A percentile compares a stretch with the other conserved stretches of the same genome.
Conservation (phyloP, 2,113 vertebrate genomes). For the Diglossa brunneiventris region DNA sequence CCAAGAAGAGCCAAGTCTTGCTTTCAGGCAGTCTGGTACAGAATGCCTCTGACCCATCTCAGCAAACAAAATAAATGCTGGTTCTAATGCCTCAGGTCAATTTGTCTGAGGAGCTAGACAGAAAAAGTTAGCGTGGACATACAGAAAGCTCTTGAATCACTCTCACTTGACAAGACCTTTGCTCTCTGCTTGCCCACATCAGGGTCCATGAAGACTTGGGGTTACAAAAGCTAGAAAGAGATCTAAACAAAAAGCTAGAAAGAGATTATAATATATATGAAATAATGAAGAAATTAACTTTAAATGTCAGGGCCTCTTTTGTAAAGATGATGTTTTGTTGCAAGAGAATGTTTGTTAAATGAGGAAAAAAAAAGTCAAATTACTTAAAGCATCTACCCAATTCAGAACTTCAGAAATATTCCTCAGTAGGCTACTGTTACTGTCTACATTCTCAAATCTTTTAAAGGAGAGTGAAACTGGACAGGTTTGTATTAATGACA, state of each 20-base stretch:
- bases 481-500: neutral
- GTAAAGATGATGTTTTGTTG: neutral
- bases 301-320: neutral
- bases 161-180: neutral
- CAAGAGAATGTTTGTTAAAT: neutral
- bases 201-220: neutral
- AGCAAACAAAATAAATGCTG: neutral
- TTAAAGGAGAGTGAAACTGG: neutral
- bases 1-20: neutral
- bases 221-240: neutral
- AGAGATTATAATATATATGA: neutral
- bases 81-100: neutral
- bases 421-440: neutral
- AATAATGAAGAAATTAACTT: neutral
- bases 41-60: neutral
- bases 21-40: neutral
- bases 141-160: neutral
- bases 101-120: neutral
- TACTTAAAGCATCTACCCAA: neutral
- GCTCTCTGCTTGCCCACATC: neutral
- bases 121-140: accelerated
- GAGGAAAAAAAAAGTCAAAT: neutral
- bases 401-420: neutral
- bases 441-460: neutral
- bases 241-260: neutral